Conservation (phyloP, 2,888 invertebrate genomes). For the Halictus ligatus region DNA sequence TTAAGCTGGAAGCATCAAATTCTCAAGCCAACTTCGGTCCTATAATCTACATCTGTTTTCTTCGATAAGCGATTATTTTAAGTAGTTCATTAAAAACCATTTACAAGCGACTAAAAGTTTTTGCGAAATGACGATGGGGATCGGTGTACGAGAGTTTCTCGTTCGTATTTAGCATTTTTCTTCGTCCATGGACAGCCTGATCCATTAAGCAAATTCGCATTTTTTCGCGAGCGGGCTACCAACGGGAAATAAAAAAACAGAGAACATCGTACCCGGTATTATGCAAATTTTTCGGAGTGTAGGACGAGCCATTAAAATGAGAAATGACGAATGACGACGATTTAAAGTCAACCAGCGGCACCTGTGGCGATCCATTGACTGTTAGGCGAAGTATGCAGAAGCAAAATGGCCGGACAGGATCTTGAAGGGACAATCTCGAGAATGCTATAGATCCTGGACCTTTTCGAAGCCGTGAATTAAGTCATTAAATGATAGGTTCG, state of each 20-base stretch:
- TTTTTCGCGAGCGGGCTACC: slow-evolving; percentile 14
- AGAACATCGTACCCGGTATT: slow-evolving; percentile 43
- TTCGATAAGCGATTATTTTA: neutral
- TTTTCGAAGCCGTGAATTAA: slow-evolving; percentile 20
- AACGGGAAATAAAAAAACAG: slow-evolving; percentile 3
- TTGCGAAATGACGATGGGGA: neutral
- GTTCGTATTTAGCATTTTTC: neutral
- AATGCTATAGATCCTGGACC: neutral
- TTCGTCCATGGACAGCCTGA: neutral
- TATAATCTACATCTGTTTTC: too few species aligned
- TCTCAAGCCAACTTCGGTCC: neutral
- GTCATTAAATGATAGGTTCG: slow-evolving; percentile 3
- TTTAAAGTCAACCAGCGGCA: slow-evolving; percentile 48
- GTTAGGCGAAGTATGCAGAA: slow-evolving; percentile 8
- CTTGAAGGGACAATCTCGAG: neutral
- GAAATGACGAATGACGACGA: slow-evolving; percentile 39
- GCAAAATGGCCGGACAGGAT: neutral
- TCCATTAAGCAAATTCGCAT: slow-evolving; percentile 36
- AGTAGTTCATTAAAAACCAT: neutral
- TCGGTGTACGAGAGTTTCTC: neutral
- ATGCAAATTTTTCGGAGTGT: slow-evolving; percentile 53
- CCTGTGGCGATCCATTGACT: slow-evolving; percentile 21
- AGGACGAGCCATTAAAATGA: slow-evolving; percentile 43
- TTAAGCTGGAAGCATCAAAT: neutral
- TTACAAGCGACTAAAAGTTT: neutral